Evolutionary conservation across 2,797 vertebrate genomes (phyloP).

Genomic region (Rallus crepitans): DNA sequence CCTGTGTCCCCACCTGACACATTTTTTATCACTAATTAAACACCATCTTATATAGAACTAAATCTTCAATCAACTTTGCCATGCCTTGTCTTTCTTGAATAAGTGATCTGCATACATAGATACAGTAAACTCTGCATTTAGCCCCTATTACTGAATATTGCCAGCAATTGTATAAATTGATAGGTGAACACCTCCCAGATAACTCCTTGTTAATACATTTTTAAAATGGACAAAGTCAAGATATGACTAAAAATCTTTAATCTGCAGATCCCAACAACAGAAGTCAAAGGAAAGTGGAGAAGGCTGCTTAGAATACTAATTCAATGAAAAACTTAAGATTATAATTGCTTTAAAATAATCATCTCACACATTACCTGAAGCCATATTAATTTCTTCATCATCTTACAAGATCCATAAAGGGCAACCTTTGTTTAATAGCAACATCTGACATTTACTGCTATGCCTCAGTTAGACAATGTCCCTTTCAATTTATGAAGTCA

Average conservation of each 20-base stretch:
- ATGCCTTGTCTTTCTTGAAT: background rate
- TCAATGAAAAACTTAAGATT: background rate
- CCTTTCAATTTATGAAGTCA: constrained; percentile 59
- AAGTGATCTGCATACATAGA: background rate
- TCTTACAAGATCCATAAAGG: constrained; percentile 64
- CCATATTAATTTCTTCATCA: background rate
- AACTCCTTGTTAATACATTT: background rate
- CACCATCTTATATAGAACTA: accelerated
- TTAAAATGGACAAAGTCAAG: background rate
- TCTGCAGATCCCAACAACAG: background rate
- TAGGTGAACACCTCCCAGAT: background rate
- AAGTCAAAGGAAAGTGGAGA: background rate
- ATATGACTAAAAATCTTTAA: background rate
- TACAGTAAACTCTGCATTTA: background rate
- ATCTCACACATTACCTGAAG: background rate
- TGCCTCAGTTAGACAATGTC: constrained; percentile 44
- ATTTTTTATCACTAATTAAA: background rate
- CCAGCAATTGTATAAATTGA: background rate
- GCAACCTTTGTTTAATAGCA: constrained; percentile 75
- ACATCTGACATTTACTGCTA: constrained; percentile 68
- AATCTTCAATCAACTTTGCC: background rate
- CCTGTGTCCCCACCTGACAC: background rate
- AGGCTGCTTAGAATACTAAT: background rate
- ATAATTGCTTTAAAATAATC: constrained; percentile 30
- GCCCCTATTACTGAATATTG: accelerated